Evolutionary conservation across 2,888 invertebrate species (phyloP).

Genomic region (Lepidocyrtinus sp.): DNA sequence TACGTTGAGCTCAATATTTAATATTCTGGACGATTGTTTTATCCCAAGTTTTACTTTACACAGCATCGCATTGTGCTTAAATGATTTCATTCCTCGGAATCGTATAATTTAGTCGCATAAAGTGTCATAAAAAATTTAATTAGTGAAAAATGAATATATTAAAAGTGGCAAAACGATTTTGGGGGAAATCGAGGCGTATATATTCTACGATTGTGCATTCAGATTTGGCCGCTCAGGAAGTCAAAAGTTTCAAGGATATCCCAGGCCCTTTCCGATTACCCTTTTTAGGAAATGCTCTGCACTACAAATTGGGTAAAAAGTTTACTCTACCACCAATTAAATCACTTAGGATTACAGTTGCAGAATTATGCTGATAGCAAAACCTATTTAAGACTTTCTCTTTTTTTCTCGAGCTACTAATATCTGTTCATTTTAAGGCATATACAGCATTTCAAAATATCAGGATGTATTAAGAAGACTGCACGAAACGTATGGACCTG

Average conservation of each 20-base stretch:
- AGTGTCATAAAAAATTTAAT: no score
- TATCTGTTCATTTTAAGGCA: constrained; percentile 69
- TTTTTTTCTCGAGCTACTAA: no score
- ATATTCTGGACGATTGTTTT: no score
- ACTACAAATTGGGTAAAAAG: constrained; percentile 71
- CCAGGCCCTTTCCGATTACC: constrained; percentile 71
- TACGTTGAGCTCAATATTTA: no score
- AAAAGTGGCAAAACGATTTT: not conserved
- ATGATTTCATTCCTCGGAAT: no score
- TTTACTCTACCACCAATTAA: not conserved
- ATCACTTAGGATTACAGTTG: not conserved
- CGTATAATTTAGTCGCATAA: no score
- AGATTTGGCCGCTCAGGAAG: not conserved
- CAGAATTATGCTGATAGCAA: no score
- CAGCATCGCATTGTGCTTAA: no score
- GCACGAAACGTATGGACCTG: constrained; percentile 74
- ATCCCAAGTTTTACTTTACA: no score
- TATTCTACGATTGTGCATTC: not conserved
- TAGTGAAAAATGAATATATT: not conserved
- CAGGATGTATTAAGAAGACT: constrained; percentile 73
- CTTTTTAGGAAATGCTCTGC: constrained; percentile 71
- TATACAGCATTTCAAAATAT: constrained; percentile 71
- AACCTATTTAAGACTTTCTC: no score
- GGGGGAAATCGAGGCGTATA: not conserved
- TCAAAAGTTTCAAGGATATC: constrained; percentile 68